Base-by-base conservation (phyloP, 2,797 vertebrate genomes). In the Anisognathus igniventris region DNA sequence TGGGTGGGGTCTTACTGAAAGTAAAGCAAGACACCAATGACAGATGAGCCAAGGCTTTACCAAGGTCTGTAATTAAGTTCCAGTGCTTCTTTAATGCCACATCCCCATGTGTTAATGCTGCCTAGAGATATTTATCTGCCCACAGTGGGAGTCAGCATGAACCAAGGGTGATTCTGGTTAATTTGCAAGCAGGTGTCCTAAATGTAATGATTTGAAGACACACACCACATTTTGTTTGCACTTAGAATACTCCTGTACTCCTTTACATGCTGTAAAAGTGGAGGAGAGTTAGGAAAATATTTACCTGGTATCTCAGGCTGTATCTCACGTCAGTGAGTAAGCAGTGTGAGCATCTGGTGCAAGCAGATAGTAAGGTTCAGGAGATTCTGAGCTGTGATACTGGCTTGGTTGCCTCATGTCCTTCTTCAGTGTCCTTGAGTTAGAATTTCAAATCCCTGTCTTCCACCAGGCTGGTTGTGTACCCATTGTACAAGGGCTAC, bases 61-160 rank as follows among this genome's bases (percentile, higher is more conserved):
- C 42, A 16, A 62, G 35, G 61, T 77, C 45, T 96, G 17, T 94
- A 94, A 95, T 95, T 95, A 95, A 92, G 73, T 86, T 83, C 57
- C 66, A 19, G 39, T 9, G 16, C 61, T 89, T 10, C 51, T 90
- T 31, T 56, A 45, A 53, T 65, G 62, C 61, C 25, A 27, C 53
- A 20, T 92, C 67, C 22, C 23, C 6, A 2, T 62, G 33, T 47
- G 10, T 33, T 85, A 45, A 70, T 23, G 31, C 79, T 91, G 33
- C 78, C 24, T 48, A 2, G 37, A n/a, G 37, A 22, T 88, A 33
- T 19, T 94, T 87, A 54, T 50, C 62, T 86, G 86, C 92, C 78
- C 45, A 31, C 39, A 10, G 31, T 4, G 23, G n/a, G 25, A 67
- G 35, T 48, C 40, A 45, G 35, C 25, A 4, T 24, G 42, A 71